Percentiles rank a stretch among this genome's conserved stretches.
phyloP scores from a whole-genome alignment of 2,797 vertebrate species.

The Falco naumanni region DNA sequence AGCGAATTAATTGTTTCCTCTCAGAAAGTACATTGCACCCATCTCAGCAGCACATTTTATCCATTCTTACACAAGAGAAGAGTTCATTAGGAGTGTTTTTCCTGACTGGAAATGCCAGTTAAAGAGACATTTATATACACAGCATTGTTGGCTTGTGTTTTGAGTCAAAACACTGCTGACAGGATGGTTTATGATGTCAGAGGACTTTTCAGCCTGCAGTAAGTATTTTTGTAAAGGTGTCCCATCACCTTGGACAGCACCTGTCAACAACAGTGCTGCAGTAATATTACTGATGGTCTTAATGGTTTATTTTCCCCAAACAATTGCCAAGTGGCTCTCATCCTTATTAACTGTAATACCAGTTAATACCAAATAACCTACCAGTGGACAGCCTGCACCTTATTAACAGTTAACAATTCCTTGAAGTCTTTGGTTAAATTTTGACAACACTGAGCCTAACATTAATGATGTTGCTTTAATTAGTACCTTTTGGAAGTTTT shows the following conservation, averaged over 20 bases:
- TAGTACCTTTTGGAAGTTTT: not conserved
- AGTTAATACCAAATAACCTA: not conserved
- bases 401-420: not conserved
- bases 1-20: not conserved
- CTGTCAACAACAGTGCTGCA: not conserved
- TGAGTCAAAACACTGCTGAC: not conserved
- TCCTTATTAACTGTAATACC: not conserved
- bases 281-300: not conserved
- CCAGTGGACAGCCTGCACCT: not conserved
- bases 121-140: not conserved
- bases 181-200: not conserved
- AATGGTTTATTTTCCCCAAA: not conserved
- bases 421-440: not conserved
- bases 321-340: not conserved
- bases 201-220: not conserved
- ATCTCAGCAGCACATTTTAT: not conserved
- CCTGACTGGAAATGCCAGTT: not conserved
- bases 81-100: not conserved
- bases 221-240: slow-evolving; percentile 24
- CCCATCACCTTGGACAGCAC: not conserved
- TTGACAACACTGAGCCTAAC: not conserved
- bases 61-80: not conserved
- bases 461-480: not conserved
- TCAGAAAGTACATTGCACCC: not conserved
- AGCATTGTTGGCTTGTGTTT: not conserved